Evolutionary conservation across 2,888 invertebrate genomes (phyloP), one percentile per base, ranked within the genome.

Genomic region (Ernsta delagoae): DNA sequence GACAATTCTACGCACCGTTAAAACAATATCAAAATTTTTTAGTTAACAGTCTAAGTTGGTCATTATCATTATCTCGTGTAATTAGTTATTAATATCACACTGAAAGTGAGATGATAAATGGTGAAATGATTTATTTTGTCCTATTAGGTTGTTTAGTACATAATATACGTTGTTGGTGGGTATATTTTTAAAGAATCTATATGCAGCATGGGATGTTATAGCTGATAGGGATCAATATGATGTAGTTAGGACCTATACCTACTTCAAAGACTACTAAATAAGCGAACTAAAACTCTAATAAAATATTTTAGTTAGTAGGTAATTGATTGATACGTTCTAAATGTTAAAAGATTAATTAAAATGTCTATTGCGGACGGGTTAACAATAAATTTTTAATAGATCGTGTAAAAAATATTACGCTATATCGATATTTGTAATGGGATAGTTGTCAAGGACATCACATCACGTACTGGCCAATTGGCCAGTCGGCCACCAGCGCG

Each of bases 391-490:
- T 65, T 39, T 62, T 68, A 57, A 24, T 31, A 12, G 48, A 62
- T 62, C 61, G 68, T 68, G 57, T 68, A 68, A 68, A 68, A 68
- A 68, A 68, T 68, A 31, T 41, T 62, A 68, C 48, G 41, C 41
- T 36, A 57, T 31, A 63, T 68, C 53, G 53, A 36, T 63, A 63
- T 69, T 63, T 59, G 53, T 69, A 63, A 69, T 63, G 63, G 53
- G 69, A 70, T 74, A 76, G 77, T 82, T 79, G 77, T 75, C 82
- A 84, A 85, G 81, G 84, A 80, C 84, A 81, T 75, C 43, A 59
- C 77, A n/a, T n/a, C n/a, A n/a, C n/a, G 77, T 77, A 77, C 79
- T 79, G 77, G 71, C 77, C 79, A 80, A 81, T 83, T 81, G 82
- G 78, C 78, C 79, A 80, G 77, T 78, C 78, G 80, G 80, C 78